phyloP scores from a whole-genome alignment of 2,888 invertebrate genomes.

The Latrodectus elegans region DNA sequence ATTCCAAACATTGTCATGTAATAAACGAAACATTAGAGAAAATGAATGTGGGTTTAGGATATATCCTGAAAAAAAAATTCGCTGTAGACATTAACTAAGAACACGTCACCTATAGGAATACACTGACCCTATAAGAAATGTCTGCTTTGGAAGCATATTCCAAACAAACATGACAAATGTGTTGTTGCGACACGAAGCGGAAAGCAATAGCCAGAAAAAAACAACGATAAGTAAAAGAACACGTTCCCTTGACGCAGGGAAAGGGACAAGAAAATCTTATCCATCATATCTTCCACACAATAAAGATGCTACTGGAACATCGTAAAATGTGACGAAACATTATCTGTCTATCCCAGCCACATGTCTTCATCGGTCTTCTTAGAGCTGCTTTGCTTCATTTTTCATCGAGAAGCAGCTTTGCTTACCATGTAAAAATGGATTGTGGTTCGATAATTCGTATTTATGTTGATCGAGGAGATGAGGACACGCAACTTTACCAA shows the following conservation, averaged over 20 bases:
- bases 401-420: neutral
- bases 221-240: too few relatives aligned
- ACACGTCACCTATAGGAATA: too few relatives aligned
- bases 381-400: neutral
- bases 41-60: too few relatives aligned
- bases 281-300: conserved; percentile 41
- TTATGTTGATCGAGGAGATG: neutral
- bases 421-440: neutral
- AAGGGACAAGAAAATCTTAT: conserved; percentile 24
- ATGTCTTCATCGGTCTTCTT: neutral
- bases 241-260: neutral
- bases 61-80: too few relatives aligned
- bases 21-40: too few relatives aligned
- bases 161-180: conserved; percentile 28
- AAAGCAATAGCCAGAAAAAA: neutral
- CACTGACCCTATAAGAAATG: neutral
- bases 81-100: too few relatives aligned
- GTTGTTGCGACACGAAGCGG: neutral
- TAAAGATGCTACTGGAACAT: conserved; percentile 13
- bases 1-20: too few relatives aligned
- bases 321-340: conserved; percentile 50
- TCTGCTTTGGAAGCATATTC: conserved; percentile 1
- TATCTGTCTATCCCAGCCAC: conserved; percentile 30
- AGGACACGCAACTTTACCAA: neutral
- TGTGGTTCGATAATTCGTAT: neutral